Conservation (phyloP, 2,888 invertebrate species). For the Nysson spinosus region DNA sequence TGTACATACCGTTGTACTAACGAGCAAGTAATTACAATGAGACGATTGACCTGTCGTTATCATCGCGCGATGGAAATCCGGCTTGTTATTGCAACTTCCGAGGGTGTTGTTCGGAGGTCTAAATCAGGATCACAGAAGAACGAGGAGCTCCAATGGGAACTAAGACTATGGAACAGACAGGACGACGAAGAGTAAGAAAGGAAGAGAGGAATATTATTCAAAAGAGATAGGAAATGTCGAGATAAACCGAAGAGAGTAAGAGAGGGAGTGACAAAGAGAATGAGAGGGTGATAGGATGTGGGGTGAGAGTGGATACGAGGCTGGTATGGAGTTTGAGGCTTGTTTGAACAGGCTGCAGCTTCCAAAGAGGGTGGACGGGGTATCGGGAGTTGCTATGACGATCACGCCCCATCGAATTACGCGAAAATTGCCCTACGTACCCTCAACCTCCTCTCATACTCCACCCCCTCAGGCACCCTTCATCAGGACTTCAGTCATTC, state of each 20-base stretch:
- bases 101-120: conserved; percentile 29
- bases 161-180: conserved; percentile 30
- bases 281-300: conserved; percentile 32
- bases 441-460: conserved; percentile 49
- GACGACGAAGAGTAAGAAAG: conserved; percentile 33
- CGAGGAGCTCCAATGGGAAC: no score
- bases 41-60: conserved; percentile 48
- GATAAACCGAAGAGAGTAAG: conserved; percentile 23
- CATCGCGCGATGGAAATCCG: conserved; percentile 49
- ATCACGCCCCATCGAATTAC: conserved; percentile 77
- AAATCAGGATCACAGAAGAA: conserved; percentile 25
- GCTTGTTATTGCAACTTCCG: conserved; percentile 62
- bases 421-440: conserved; percentile 75
- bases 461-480: conserved; percentile 45
- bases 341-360: conserved; percentile 76
- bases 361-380: conserved; percentile 66
- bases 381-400: conserved; percentile 76
- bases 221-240: conserved; percentile 25
- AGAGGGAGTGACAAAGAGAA: conserved; percentile 26
- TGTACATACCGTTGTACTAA: conserved; percentile 20
- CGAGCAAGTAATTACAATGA: conserved; percentile 57
- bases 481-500: conserved; percentile 63
- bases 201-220: conserved; percentile 13
- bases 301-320: conserved; percentile 44
- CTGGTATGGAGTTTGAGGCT: conserved; percentile 67